Evolutionary conservation across 37 sponge, comb jelly and placozoan genomes (phyloP).

Genomic region (Oscarella lobularis): DNA sequence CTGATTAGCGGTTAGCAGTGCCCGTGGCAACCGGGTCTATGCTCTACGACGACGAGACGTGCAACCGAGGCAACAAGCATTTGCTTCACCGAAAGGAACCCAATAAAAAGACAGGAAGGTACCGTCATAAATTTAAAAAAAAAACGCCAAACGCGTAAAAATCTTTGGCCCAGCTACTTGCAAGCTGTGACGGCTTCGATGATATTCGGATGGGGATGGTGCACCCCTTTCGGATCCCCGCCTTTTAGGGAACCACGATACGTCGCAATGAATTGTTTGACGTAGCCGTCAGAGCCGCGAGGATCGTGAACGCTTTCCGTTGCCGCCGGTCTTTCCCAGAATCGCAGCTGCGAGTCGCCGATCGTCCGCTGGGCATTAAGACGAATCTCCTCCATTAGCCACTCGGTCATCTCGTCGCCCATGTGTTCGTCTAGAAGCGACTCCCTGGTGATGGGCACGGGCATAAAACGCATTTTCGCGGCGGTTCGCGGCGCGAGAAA

Average conservation of each 20-base stretch:
- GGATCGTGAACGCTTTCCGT: neutral
- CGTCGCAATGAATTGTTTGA: neutral
- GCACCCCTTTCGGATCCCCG: neutral
- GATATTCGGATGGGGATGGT: slow-evolving; percentile 10
- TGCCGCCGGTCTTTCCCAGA: neutral
- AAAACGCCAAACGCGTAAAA: no score
- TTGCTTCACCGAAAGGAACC: no score
- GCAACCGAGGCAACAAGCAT: no score
- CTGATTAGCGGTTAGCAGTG: no score
- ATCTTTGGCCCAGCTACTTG: no score
- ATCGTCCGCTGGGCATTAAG: neutral
- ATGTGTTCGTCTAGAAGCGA: slow-evolving; percentile 33
- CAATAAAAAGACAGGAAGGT: no score
- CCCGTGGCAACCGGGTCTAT: no score
- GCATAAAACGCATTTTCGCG: slow-evolving; percentile 46
- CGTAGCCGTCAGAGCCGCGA: neutral
- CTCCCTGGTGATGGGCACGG: slow-evolving; percentile 44
- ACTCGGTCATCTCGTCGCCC: slow-evolving; percentile 8
- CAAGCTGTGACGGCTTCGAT: slow-evolving; percentile 3
- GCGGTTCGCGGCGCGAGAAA: slow-evolving; percentile 26
- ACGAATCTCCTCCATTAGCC: neutral
- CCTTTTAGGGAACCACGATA: neutral
- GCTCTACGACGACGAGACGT: no score
- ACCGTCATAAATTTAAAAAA: no score
- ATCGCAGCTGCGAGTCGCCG: neutral